Evolutionary conservation across 92 coral and sea anemone species (phyloP).

Genomic region (Anthopleura xanthogrammica): DNA sequence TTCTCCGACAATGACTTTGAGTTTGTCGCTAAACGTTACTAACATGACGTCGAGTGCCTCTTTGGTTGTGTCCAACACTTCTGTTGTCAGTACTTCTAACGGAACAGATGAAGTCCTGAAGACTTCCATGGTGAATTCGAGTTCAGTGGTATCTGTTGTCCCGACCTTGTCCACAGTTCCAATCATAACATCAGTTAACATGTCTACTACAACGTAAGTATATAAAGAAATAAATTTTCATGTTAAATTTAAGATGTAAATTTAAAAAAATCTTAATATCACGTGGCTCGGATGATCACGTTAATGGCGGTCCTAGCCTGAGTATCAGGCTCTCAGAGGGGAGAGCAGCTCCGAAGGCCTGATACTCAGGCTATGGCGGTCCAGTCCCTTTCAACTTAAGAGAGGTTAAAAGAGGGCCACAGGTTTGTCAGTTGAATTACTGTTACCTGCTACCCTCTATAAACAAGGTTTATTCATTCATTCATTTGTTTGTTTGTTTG

Average conservation of each 20-base stretch:
- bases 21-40: neutral
- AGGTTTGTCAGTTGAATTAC: no score
- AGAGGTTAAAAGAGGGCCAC: no score
- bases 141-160: constrained; percentile 11
- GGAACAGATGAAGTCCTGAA: neutral
- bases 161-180: constrained; percentile 35
- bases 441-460: no score
- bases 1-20: constrained; percentile 16
- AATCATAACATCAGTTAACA: constrained; percentile 31
- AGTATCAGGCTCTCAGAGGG: no score
- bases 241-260: neutral
- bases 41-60: neutral
- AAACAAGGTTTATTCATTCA: no score
- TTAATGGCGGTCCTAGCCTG: no score
- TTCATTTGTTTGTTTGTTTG: no score
- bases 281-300: no score
- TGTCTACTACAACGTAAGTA: constrained; percentile 29
- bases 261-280: neutral
- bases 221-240: neutral
- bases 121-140: constrained; percentile 1
- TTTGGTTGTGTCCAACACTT: neutral
- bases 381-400: no score
- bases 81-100: constrained; percentile 1
- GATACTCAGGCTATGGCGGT: no score
- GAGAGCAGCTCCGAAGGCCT: no score